phyloP scores from a whole-genome alignment of 2,888 invertebrate species.

The Noctua janthe region DNA sequence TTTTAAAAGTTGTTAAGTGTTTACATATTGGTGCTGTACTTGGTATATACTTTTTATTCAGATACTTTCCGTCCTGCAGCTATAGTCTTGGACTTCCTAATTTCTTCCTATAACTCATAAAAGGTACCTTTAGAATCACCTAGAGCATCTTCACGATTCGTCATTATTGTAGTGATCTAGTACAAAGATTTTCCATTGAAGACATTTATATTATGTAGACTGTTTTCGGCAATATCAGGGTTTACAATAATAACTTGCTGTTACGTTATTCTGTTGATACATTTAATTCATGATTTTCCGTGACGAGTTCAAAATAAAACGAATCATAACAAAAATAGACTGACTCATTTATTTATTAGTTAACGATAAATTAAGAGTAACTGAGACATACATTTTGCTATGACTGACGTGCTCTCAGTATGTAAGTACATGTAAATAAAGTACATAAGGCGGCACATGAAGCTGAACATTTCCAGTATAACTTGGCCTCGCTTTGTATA shows the following conservation, averaged over 20 bases:
- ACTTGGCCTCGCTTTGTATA: no score
- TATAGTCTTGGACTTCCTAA: not conserved
- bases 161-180: no score
- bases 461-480: no score
- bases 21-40: no score
- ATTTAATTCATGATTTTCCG: constrained; percentile 43
- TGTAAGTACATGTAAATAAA: not conserved
- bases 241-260: not conserved
- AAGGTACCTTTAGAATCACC: not conserved
- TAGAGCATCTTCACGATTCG: not conserved
- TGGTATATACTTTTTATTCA: not conserved
- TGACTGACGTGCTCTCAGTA: not conserved
- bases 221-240: not conserved
- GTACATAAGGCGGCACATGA: not conserved
- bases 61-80: not conserved
- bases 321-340: constrained; percentile 21
- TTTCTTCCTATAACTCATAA: not conserved
- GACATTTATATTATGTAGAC: not conserved
- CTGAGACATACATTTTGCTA: not conserved
- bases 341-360: constrained; percentile 37
- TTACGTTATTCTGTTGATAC: not conserved
- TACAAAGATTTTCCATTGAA: not conserved
- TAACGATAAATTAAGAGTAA: not conserved
- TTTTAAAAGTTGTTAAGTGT: no score
- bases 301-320: constrained; percentile 32